Conservation (phyloP, 37 sponge, comb jelly and placozoan species). For the Ianthella basta region DNA sequence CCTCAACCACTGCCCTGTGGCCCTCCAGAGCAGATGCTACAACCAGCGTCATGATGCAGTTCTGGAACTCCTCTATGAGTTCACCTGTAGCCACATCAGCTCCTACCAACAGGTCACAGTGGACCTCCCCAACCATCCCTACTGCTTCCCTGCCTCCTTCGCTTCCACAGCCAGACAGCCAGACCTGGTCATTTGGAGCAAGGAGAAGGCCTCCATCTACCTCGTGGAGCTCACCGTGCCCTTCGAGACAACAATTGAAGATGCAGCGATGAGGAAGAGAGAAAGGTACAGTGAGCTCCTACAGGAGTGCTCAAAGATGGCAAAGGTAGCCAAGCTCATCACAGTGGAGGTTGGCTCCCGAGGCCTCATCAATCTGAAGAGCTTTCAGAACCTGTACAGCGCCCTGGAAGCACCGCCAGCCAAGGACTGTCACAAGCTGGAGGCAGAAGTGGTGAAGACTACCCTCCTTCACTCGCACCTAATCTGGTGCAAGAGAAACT, state of each 20-base stretch:
- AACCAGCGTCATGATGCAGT: slow-evolving; percentile 39
- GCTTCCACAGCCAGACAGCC: slow-evolving; percentile 22
- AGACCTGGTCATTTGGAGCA: slow-evolving; percentile 26
- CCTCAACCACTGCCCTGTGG: not conserved
- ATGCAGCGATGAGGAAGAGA: slow-evolving; percentile 10
- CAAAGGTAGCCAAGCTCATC: not conserved
- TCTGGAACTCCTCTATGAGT: not conserved
- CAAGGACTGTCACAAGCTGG: not conserved
- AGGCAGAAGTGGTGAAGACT: slow-evolving; percentile 8
- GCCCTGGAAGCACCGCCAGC: not conserved
- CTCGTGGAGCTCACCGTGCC: slow-evolving; percentile 9
- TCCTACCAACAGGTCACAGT: not conserved
- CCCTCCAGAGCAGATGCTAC: slow-evolving; percentile 29
- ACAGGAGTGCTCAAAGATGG: not conserved
- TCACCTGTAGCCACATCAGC: not conserved
- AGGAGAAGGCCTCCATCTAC: slow-evolving; percentile 15
- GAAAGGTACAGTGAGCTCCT: not conserved
- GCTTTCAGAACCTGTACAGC: not conserved
- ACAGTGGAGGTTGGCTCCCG: slow-evolving; percentile 7
- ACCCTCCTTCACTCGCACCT: not conserved
- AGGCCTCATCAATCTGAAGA: not conserved
- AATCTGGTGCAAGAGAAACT: slow-evolving; percentile 13
- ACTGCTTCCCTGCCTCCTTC: slow-evolving; percentile 21
- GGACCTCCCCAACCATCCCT: slow-evolving; percentile 27
- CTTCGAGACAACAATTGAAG: slow-evolving; percentile 10